Evolutionary conservation across 1,140 invertebrate genomes (phyloP).

Genomic region (Heterodera carotae): DNA sequence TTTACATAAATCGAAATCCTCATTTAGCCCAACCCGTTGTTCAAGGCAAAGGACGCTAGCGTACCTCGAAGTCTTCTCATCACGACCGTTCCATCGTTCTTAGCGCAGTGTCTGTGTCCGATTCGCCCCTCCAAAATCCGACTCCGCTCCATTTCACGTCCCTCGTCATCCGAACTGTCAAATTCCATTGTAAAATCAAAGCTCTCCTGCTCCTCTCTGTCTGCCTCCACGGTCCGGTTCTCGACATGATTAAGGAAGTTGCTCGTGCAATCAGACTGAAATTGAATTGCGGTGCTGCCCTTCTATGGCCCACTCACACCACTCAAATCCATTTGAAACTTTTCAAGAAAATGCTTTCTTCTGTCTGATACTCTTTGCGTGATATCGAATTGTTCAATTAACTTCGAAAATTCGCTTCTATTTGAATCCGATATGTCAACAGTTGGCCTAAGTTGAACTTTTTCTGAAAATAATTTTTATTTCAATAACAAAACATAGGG

Average conservation of each 20-base stretch:
- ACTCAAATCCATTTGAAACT: not conserved
- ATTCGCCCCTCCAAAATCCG: slow-evolving; percentile 32
- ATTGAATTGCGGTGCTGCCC: too few relatives aligned
- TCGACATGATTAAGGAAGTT: slow-evolving; percentile 54
- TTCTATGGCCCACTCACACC: slow-evolving; percentile 10
- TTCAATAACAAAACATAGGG: slow-evolving; percentile 61
- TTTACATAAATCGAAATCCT: too few relatives aligned
- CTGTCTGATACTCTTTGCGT: slow-evolving; percentile 65
- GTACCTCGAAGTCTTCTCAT: slow-evolving; percentile 28
- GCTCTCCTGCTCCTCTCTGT: slow-evolving; percentile 45
- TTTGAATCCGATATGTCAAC: slow-evolving; percentile 45
- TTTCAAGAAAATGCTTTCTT: slow-evolving; percentile 36
- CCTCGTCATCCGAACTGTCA: slow-evolving; percentile 53
- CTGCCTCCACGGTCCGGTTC: slow-evolving; percentile 39
- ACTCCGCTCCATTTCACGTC: slow-evolving; percentile 34
- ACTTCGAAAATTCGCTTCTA: slow-evolving; percentile 49
- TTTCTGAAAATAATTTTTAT: slow-evolving; percentile 44
- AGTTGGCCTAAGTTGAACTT: slow-evolving; percentile 56
- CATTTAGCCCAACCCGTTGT: too few relatives aligned
- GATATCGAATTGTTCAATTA: slow-evolving; percentile 61
- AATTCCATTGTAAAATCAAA: slow-evolving; percentile 53
- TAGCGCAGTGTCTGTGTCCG: slow-evolving; percentile 23
- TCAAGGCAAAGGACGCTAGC: too few relatives aligned
- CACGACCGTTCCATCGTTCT: slow-evolving; percentile 15
- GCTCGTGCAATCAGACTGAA: slow-evolving; percentile 38